A percentile compares a stretch with the other conserved stretches of the same genome.
Evolutionary conservation across 2,797 vertebrate species (phyloP).

Genomic region (Manis pentadactyla): DNA sequence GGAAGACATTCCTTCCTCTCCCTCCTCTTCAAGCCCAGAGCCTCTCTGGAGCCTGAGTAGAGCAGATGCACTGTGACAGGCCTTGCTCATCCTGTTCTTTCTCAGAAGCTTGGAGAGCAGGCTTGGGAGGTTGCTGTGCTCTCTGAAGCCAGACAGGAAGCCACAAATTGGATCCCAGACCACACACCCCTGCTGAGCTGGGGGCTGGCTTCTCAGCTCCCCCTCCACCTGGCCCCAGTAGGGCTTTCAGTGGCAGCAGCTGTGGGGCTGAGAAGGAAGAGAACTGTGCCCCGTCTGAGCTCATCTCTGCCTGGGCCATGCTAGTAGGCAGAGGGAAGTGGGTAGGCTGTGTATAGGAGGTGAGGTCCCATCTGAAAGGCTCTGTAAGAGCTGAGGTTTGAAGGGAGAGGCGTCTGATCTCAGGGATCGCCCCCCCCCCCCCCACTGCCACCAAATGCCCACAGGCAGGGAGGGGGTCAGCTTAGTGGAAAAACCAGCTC

Average conservation of each 20-base stretch:
- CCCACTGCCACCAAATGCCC: neutral
- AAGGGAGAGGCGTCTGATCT: neutral
- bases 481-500: neutral
- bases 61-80: neutral
- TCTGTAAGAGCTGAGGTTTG: constrained; percentile 46
- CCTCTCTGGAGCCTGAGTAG: neutral
- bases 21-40: neutral
- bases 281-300: neutral
- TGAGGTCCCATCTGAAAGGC: constrained; percentile 64
- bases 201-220: constrained; percentile 25
- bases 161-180: neutral
- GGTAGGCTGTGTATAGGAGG: neutral
- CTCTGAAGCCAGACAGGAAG: constrained; percentile 8
- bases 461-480: neutral
- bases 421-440: neutral
- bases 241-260: constrained; percentile 58
- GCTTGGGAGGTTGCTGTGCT: neutral
- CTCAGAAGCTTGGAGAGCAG: neutral
- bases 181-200: neutral
- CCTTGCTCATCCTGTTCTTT: neutral
- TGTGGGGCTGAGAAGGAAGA: constrained; percentile 40
- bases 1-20: neutral
- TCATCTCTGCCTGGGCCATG: neutral
- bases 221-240: constrained; percentile 7
- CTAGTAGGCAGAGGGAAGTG: neutral